These are phyloP conservation scores for Bombus pascuorum DNA, from an alignment of 1,140 invertebrate genomes.

Conservation along the genomic window DNA sequence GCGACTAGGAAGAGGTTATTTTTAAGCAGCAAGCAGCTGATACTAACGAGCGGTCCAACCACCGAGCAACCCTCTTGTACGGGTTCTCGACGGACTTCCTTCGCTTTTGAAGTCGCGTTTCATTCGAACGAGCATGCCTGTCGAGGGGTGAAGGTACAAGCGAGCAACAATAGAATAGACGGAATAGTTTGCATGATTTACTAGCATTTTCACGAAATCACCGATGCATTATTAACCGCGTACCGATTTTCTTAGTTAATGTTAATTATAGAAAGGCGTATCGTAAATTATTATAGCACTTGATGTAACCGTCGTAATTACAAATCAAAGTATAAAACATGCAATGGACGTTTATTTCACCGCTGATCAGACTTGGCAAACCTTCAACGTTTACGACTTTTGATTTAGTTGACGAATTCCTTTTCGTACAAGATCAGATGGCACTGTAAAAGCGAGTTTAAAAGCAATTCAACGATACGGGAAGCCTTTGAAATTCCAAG, in stretches of 20 bases:
- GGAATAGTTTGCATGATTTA: constrained; percentile 3
- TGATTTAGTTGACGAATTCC: not conserved
- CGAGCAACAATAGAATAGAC: not conserved
- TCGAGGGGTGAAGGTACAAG: not conserved
- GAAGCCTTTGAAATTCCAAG: not conserved
- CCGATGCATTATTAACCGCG: not conserved
- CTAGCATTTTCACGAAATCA: not conserved
- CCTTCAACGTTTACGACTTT: constrained; percentile 28
- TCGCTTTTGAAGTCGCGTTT: constrained; percentile 40
- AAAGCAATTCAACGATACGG: not conserved
- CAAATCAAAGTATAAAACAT: constrained; percentile 5
- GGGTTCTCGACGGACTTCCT: constrained; percentile 32
- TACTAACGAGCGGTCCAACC: constrained; percentile 67
- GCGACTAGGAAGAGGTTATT: constrained; percentile 59
- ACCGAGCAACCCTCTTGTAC: constrained; percentile 50
- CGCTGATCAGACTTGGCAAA: constrained; percentile 23
- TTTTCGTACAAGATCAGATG: not conserved
- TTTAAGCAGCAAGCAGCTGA: constrained; percentile 57
- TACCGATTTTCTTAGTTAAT: not conserved
- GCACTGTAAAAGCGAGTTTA: not conserved
- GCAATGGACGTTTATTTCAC: constrained; percentile 30
- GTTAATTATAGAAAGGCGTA: constrained; percentile 25
- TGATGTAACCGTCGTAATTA: not conserved
- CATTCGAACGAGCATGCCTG: constrained; percentile 25
- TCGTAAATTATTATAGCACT: not conserved